Conservation (phyloP, 2,113 vertebrate genomes). For the Reinhardtius hippoglossoides region DNA sequence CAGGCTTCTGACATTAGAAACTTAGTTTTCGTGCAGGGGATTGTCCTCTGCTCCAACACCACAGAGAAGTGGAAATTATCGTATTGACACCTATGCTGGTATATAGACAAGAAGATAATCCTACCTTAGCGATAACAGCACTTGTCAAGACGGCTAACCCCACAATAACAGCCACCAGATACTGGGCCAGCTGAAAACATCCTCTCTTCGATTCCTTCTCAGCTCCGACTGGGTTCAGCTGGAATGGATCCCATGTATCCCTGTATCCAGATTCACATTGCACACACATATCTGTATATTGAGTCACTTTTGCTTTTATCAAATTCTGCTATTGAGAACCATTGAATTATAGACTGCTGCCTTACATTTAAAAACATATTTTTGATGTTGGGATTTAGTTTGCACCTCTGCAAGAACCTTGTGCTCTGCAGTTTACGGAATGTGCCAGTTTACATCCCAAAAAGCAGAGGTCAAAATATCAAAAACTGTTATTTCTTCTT, state of each 20-base stretch:
- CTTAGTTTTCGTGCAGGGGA: background rate
- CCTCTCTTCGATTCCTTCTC: slow-evolving; percentile 81
- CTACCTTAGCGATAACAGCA: slow-evolving; percentile 81
- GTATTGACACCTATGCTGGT: background rate
- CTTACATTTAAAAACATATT: background rate
- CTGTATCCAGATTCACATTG: slow-evolving; percentile 51
- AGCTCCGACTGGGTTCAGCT: slow-evolving; percentile 80
- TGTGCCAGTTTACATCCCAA: too few relatives aligned
- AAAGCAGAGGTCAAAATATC: too few relatives aligned
- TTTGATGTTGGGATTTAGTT: background rate
- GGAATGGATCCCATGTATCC: slow-evolving; percentile 86
- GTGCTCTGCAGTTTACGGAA: too few relatives aligned
- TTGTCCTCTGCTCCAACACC: background rate
- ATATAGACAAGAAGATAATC: background rate
- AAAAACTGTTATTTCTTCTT: background rate
- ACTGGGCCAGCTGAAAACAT: slow-evolving; percentile 76
- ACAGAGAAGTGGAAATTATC: background rate
- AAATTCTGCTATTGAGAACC: background rate
- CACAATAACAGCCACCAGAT: slow-evolving; percentile 78
- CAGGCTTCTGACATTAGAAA: background rate
- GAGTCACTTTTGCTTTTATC: background rate
- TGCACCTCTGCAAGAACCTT: background rate
- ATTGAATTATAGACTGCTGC: background rate
- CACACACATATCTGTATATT: slow-evolving; percentile 7
- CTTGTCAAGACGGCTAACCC: slow-evolving; percentile 76